Evolutionary conservation across 2,797 vertebrate genomes (phyloP), one percentile per base, ranked within the genome.

Genomic region (Poecilia wingei): DNA sequence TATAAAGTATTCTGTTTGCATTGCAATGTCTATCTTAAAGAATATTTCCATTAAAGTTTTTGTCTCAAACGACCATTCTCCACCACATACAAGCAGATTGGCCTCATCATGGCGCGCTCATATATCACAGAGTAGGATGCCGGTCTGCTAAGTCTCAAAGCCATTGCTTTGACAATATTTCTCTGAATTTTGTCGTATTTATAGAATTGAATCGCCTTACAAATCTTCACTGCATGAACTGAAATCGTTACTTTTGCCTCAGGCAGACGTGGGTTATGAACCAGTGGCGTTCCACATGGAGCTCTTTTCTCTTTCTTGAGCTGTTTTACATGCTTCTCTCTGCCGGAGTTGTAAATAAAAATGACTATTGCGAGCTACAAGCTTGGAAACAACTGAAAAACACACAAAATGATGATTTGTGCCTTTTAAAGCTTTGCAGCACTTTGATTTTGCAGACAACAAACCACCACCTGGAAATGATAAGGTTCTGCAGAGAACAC

Each of bases 341-440:
- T 43, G 39, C 13, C 1, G 3, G 61, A 39, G 7, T 66, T 66
- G 13, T 28, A 16, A 69, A 28, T 69, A 2, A 69, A 43, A 69
- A 69, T 7, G 6, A 36, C 31, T 10, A 10, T 39, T 39, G 18
- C 6, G 9, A 66, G 61, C 16, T 66, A 22, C 33, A 66, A 69
- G 22, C 22, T 25, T 22, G 33, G 41, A 68, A 20, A 39, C 64
- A 43, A 28, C 25, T 46, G 13, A 45, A 43, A n/a, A 69, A 14
- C 7, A 68, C 33, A 70, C 12, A 45, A n/a, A 45, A 71, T 46
- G 41, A 71, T 46, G 68, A 71, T 46, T 46, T 71, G n/a, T 71
- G 68, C 41, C 49, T 16, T 41, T 74, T 74, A 57, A 43, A 92
- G 88, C 94, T 95, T 92, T 92, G 88, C 89, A 93, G 94, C 94